Evolutionary conservation across 2,888 invertebrate genomes (phyloP).

Genomic region (Lochmaea capreae): DNA sequence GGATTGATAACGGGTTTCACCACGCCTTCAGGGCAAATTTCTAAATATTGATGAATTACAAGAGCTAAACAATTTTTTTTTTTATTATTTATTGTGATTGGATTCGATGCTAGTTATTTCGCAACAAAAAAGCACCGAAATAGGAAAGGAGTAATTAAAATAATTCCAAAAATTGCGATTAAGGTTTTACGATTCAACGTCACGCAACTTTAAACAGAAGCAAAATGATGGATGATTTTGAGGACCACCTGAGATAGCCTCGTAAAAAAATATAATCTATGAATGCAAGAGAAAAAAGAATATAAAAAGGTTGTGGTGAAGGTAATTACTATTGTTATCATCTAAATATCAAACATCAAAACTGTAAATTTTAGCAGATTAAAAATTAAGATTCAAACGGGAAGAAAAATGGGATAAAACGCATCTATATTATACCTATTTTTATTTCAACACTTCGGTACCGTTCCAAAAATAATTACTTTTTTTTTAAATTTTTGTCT

Average conservation of each 20-base stretch:
- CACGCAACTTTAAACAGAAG: slow-evolving; percentile 38
- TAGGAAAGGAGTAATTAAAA: slow-evolving; percentile 32
- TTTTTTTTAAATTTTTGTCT: too few relatives aligned
- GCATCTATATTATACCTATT: too few relatives aligned
- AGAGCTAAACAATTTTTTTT: slow-evolving; percentile 38
- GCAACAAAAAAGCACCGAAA: slow-evolving; percentile 29
- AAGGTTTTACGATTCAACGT: slow-evolving; percentile 24
- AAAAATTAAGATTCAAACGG: too few relatives aligned
- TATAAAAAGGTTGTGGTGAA: background rate
- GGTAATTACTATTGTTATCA: background rate
- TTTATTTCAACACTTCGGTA: too few relatives aligned
- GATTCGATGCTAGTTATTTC: slow-evolving; percentile 22
- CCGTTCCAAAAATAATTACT: too few relatives aligned
- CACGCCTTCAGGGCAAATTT: slow-evolving; percentile 57
- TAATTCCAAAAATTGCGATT: slow-evolving; percentile 35
- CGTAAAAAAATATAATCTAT: slow-evolving; percentile 15
- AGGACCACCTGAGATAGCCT: slow-evolving; percentile 25
- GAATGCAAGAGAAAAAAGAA: background rate
- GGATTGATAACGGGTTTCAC: slow-evolving; percentile 56
- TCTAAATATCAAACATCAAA: too few relatives aligned
- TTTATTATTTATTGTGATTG: slow-evolving; percentile 45
- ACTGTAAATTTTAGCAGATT: too few relatives aligned
- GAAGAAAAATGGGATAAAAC: too few relatives aligned
- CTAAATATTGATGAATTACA: slow-evolving; percentile 58
- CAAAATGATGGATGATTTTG: slow-evolving; percentile 29